phyloP scores from a whole-genome alignment of 2,113 vertebrate species.

The Hipposideros armiger region DNA sequence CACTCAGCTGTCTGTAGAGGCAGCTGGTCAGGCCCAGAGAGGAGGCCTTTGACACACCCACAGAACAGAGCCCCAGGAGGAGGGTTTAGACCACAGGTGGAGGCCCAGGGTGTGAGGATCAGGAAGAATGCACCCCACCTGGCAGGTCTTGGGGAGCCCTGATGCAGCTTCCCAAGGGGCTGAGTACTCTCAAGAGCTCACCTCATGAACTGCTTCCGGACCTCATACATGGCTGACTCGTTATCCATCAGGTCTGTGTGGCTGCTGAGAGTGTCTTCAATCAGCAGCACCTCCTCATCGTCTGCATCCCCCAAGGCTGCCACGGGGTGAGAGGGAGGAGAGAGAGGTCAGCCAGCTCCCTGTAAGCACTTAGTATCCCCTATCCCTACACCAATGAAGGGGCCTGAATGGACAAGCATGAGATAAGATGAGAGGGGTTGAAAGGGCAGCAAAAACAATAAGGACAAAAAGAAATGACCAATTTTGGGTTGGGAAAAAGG shows the following conservation, averaged over 20 bases:
- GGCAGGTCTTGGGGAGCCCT: background rate
- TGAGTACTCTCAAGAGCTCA: conserved; percentile 74
- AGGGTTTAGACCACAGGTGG: background rate
- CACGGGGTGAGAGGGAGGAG: background rate
- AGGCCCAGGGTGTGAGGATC: background rate
- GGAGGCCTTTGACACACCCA: background rate
- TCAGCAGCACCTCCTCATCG: conserved; percentile 90
- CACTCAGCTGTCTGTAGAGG: conserved; percentile 92
- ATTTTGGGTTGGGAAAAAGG: background rate
- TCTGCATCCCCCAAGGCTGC: conserved; percentile 82
- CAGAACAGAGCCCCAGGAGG: background rate
- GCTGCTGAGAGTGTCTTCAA: conserved; percentile 94
- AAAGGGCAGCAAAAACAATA: background rate
- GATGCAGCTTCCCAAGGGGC: background rate
- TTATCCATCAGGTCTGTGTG: conserved; percentile 93
- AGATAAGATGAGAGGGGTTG: background rate
- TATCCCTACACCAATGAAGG: background rate
- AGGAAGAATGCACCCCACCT: background rate
- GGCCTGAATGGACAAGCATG: background rate
- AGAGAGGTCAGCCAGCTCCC: background rate
- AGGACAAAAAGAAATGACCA: background rate
- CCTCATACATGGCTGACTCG: conserved; percentile 91
- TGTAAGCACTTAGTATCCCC: background rate
- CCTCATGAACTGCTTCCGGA: conserved; percentile 95
- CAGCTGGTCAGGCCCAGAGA: conserved; percentile 23